Evolutionary conservation across 2,797 vertebrate species (phyloP).

Genomic region (Percopsis omiscomaycus): DNA sequence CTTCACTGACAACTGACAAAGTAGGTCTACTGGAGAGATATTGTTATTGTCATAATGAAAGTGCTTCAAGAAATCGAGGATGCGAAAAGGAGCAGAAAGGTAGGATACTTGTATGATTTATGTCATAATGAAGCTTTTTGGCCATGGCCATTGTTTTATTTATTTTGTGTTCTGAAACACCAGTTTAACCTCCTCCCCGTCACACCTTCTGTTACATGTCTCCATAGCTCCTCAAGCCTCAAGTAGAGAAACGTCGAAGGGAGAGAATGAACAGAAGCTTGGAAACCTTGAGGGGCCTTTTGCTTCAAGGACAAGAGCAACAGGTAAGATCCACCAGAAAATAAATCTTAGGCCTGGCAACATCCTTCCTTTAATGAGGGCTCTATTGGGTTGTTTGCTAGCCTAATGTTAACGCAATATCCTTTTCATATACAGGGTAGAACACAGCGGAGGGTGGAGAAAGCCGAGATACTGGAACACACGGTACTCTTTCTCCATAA

Average conservation of each 20-base stretch:
- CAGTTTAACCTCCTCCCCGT: neutral
- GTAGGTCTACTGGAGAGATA: neutral
- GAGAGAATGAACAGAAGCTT: conserved; percentile 86
- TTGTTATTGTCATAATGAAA: conserved; percentile 16
- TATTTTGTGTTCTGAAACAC: neutral
- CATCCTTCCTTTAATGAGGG: too few relatives aligned
- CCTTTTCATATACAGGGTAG: conserved; percentile 67
- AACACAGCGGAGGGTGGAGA: conserved; percentile 79
- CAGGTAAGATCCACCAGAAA: conserved; percentile 67
- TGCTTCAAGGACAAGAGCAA: conserved; percentile 72
- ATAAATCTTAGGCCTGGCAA: too few relatives aligned
- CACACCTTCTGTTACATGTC: neutral
- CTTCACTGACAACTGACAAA: conserved; percentile 5
- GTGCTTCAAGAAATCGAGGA: conserved; percentile 16
- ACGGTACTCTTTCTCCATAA: conserved; percentile 80
- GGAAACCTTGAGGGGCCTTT: conserved; percentile 77
- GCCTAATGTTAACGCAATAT: neutral
- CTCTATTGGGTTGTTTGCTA: neutral
- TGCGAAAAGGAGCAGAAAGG: conserved; percentile 50
- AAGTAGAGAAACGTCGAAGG: conserved; percentile 81
- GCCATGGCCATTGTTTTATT: neutral
- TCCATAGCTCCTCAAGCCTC: conserved; percentile 75
- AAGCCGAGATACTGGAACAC: conserved; percentile 84
- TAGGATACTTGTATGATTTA: conserved; percentile 19
- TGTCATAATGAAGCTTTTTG: neutral